A percentile compares a stretch with the other conserved stretches of the same genome.
Conservation (phyloP, 2,113 vertebrate species). For the Gallinago undulata region DNA sequence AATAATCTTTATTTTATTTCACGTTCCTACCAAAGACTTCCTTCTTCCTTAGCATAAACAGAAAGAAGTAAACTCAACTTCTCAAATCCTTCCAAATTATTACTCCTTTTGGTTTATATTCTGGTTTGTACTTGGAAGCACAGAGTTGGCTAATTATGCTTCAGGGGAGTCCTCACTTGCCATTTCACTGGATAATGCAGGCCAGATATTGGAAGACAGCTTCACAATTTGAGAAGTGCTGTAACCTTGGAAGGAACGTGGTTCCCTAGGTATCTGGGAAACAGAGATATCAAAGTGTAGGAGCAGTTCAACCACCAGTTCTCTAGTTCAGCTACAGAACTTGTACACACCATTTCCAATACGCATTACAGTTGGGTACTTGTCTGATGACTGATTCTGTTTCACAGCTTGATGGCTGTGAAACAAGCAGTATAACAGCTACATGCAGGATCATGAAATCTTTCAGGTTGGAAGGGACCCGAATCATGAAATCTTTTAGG, state of each 20-base stretch:
- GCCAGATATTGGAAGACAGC: neutral
- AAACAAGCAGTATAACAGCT: neutral
- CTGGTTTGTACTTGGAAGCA: neutral
- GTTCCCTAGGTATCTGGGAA: neutral
- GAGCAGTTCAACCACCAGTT: neutral
- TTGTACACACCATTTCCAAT: neutral
- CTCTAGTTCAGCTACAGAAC: neutral
- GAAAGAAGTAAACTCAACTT: neutral
- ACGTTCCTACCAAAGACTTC: neutral
- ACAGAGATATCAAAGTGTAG: neutral
- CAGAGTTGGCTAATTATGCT: neutral
- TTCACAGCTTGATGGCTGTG: neutral
- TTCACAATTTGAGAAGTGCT: neutral
- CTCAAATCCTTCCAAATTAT: neutral
- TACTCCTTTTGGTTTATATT: neutral
- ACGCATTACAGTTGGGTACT: rapidly evolving
- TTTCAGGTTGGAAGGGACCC: neutral
- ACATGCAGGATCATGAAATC: neutral
- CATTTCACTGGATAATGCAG: neutral
- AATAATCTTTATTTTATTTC: neutral
- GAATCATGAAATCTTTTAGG: neutral
- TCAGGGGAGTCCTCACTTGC: neutral
- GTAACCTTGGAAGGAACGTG: neutral
- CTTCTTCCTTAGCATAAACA: neutral
- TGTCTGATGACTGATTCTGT: neutral